Percentiles rank a stretch among this genome's conserved stretches.
Evolutionary conservation across 53 echinoderm and acorn worm genomes (phyloP).

Genomic region (Holothuria scabra): DNA sequence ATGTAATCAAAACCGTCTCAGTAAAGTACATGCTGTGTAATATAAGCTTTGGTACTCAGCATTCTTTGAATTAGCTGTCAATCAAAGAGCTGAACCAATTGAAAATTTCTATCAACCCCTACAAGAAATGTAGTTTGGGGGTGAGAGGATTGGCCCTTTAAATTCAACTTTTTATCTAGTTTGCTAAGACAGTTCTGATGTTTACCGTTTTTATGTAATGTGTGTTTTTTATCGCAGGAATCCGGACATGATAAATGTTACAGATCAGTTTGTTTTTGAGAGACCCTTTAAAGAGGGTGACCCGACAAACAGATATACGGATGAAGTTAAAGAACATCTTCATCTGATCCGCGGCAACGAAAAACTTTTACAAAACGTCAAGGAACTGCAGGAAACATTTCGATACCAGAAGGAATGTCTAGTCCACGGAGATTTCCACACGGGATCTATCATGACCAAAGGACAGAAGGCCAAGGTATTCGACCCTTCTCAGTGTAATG

Average conservation of each 20-base stretch:
- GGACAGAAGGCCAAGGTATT: slow-evolving; percentile 62
- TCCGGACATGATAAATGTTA: slow-evolving; percentile 67
- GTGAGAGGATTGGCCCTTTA: too few relatives aligned
- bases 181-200: too few relatives aligned
- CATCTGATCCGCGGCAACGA: slow-evolving; percentile 56
- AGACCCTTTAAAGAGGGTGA: slow-evolving; percentile 49
- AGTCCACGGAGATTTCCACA: slow-evolving; percentile 82
- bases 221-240: slow-evolving; percentile 45
- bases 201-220: too few relatives aligned
- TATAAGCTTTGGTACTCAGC: too few relatives aligned
- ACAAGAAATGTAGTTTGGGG: too few relatives aligned
- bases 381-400: slow-evolving; percentile 58
- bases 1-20: too few relatives aligned
- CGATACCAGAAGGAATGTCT: slow-evolving; percentile 67
- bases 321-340: slow-evolving; percentile 54
- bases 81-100: too few relatives aligned
- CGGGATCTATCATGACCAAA: slow-evolving; percentile 78
- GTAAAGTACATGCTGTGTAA: too few relatives aligned
- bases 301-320: slow-evolving; percentile 71
- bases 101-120: too few relatives aligned
- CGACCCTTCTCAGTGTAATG: neutral
- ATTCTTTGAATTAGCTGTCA: too few relatives aligned
- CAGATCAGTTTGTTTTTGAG: slow-evolving; percentile 60
- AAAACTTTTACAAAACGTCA: slow-evolving; percentile 30
- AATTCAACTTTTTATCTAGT: too few relatives aligned